Base-by-base conservation (phyloP, 2,888 invertebrate genomes). In the Ganaspis brasiliensis region DNA sequence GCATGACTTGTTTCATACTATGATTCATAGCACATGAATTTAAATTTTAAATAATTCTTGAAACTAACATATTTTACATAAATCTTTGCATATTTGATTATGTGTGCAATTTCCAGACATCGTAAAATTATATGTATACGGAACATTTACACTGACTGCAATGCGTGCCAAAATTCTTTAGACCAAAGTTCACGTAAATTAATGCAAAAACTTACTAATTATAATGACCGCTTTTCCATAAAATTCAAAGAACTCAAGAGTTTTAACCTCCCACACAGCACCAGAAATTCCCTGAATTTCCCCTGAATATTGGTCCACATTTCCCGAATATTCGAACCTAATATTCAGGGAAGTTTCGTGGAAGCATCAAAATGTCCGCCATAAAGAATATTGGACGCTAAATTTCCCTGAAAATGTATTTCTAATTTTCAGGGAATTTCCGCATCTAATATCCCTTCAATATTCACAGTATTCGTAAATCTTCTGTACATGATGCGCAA, bases 1-100 rank as follows among this genome's bases (percentile, higher is more conserved):
- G 10, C 56, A 24, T 10, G 24, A 56, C 56, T 24, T 19, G 24
- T 24, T 21, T 56, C 10, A 56, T 56, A 24, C 3, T 14, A 24
- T 56, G 56, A 56, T 24, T 56, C 56, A 56, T 26, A 56, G 14
- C 12, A 24, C 56, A 24, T 24, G 24, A 56, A 56, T 56, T 56
- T 26, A 56, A 56, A 56, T 56, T 56, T 56, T 26, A 56, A 56
- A 56, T 56, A 19, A 56, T 56, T 56, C 56, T 21, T 24, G 56
- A 56, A 24, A 56, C 26, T 24, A 14, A 14, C 24, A 12, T n/a
- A 31, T 16, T 35, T 19, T 35, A 37, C 35, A 16, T 35, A 37
- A 37, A 35, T 37, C 19, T 37, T 61, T 61, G 37, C 10, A 40
- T 8, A 19, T 63, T 63, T 63, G 4, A 21, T 37, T 10, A 24